phyloP scores from a whole-genome alignment of 1,140 invertebrate species.

The Vanessa atalanta region DNA sequence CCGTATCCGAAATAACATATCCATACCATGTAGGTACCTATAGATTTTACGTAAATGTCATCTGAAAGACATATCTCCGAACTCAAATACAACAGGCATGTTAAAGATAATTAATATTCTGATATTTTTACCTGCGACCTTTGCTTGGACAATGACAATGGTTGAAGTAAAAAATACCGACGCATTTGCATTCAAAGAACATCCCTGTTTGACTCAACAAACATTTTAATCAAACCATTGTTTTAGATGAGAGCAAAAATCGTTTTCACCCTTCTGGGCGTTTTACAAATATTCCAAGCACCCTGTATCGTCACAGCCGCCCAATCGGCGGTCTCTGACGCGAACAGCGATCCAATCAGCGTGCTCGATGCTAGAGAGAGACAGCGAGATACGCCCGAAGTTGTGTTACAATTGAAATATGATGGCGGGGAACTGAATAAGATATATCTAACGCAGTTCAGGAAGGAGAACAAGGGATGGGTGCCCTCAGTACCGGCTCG shows the following conservation, averaged over 20 bases:
- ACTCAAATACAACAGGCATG: too few species aligned
- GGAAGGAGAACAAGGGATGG: slow-evolving; percentile 46
- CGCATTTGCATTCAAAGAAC: neutral
- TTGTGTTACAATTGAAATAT: slow-evolving; percentile 73
- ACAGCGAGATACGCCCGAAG: slow-evolving; percentile 58
- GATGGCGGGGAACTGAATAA: slow-evolving; percentile 67
- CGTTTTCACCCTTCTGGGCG: slow-evolving; percentile 60
- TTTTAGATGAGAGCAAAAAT: slow-evolving; percentile 56
- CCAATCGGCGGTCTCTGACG: slow-evolving; percentile 39
- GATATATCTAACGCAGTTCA: slow-evolving; percentile 74
- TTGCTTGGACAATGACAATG: neutral
- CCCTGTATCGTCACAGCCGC: slow-evolving; percentile 34
- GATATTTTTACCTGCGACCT: neutral
- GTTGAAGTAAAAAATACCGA: neutral
- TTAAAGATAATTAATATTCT: too few species aligned
- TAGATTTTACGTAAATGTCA: too few species aligned
- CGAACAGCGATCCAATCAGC: slow-evolving; percentile 48
- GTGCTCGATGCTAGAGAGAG: slow-evolving; percentile 39
- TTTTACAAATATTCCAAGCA: slow-evolving; percentile 35
- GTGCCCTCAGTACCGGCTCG: slow-evolving; percentile 56
- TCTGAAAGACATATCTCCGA: too few species aligned
- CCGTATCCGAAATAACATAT: too few species aligned
- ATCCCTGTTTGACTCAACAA: slow-evolving; percentile 3
- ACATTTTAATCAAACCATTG: slow-evolving; percentile 21
- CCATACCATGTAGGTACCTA: too few species aligned